These are phyloP conservation scores for Abramis brama DNA, from an alignment of 2,113 vertebrate species.

Conservation along the genomic window DNA sequence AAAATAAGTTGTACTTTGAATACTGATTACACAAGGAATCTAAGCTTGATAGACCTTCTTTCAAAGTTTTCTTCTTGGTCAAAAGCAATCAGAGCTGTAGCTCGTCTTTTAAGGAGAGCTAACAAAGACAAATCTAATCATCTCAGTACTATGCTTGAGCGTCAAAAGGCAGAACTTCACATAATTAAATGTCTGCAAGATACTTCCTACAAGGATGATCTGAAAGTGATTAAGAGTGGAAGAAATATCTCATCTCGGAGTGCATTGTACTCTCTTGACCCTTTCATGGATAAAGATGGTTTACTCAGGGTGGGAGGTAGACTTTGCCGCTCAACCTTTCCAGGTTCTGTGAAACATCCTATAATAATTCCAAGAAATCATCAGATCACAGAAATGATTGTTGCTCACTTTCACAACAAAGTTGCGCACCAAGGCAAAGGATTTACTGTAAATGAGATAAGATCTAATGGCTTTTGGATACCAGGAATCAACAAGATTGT, in stretches of 20 bases:
- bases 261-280: not conserved
- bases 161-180: too few species aligned
- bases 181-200: constrained; percentile 18
- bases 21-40: not conserved
- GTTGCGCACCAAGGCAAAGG: not conserved
- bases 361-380: not conserved
- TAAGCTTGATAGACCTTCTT: constrained; percentile 17
- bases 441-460: not conserved
- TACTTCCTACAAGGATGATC: not conserved
- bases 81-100: too few species aligned
- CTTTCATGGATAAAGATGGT: not conserved
- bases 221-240: not conserved
- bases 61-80: not conserved
- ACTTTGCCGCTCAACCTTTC: not conserved
- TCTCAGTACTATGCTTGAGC: too few species aligned
- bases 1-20: not conserved
- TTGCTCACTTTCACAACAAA: not conserved
- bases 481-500: not conserved
- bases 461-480: not conserved
- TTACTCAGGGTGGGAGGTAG: not conserved
- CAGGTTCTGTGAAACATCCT: not conserved
- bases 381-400: not conserved
- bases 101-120: too few species aligned
- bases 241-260: not conserved
- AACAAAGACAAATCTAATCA: too few species aligned